Conservation (phyloP, 2,797 vertebrate genomes). For the Potorous gilbertii region DNA sequence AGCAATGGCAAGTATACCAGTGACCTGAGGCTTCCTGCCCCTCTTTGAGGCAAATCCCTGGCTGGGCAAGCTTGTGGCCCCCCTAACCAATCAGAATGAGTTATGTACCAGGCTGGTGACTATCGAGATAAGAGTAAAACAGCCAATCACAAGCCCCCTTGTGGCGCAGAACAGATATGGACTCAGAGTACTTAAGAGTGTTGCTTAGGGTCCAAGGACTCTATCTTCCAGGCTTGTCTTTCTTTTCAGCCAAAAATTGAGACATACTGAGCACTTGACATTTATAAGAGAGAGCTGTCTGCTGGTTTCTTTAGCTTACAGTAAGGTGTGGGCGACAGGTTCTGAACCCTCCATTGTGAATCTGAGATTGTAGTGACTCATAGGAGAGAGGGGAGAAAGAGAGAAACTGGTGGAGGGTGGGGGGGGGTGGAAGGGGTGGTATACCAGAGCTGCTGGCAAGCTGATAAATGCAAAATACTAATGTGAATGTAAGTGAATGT, state of each 20-base stretch:
- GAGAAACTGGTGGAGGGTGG: background rate
- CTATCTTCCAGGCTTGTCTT: conserved; percentile 34
- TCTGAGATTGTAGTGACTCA: conserved; percentile 84
- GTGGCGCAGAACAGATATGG: background rate
- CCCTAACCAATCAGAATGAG: background rate
- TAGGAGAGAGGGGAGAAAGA: conserved; percentile 42
- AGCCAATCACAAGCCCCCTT: background rate
- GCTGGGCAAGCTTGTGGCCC: background rate
- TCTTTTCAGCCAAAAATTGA: conserved; percentile 62
- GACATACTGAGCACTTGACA: conserved; percentile 80
- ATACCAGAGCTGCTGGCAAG: conserved; percentile 77
- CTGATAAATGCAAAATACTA: conserved; percentile 72
- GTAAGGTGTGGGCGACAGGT: conserved; percentile 79
- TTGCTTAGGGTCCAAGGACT: conserved; percentile 50
- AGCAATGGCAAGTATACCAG: background rate
- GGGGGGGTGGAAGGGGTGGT: background rate
- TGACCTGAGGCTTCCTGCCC: background rate
- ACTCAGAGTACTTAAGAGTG: conserved; percentile 9
- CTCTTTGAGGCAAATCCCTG: background rate
- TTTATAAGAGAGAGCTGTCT: conserved; percentile 82
- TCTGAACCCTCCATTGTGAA: conserved; percentile 82
- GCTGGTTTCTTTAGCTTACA: conserved; percentile 77
- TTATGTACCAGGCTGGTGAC: background rate
- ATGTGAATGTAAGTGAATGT: conserved; percentile 77
- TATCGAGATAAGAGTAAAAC: background rate